These are phyloP conservation scores for Limnodromus scolopaceus DNA, from an alignment of 2,797 vertebrate species.

Conservation along the genomic window DNA sequence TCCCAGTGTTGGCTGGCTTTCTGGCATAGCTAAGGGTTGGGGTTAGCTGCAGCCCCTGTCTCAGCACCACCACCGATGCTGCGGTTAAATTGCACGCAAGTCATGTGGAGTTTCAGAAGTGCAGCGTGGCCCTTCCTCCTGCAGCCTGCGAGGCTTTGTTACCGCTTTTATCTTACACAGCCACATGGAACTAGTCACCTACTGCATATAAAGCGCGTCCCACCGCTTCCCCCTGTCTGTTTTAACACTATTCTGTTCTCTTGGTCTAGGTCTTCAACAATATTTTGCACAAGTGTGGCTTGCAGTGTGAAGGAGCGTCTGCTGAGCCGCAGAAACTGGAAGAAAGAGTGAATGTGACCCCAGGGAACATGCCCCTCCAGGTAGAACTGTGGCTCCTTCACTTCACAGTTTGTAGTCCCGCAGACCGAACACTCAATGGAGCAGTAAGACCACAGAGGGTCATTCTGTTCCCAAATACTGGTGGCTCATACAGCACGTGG, in stretches of 20 bases:
- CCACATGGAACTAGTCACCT: background rate
- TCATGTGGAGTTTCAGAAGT: background rate
- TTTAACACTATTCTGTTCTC: background rate
- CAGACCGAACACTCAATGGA: background rate
- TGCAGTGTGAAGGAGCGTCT: slow-evolving; percentile 83
- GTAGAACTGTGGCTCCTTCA: slow-evolving; percentile 61
- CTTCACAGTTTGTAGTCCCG: background rate
- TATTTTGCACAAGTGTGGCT: slow-evolving; percentile 87
- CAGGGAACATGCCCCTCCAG: slow-evolving; percentile 88
- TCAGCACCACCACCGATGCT: background rate
- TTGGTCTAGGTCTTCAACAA: slow-evolving; percentile 87
- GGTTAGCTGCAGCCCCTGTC: background rate
- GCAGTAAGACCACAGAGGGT: background rate
- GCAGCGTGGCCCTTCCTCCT: background rate
- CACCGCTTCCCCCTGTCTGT: background rate
- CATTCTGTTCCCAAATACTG: background rate
- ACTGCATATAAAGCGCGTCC: background rate
- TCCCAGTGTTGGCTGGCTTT: background rate
- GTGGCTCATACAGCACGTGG: background rate
- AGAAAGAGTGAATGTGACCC: slow-evolving; percentile 76
- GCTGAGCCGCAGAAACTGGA: slow-evolving; percentile 88
- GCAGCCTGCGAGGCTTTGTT: background rate
- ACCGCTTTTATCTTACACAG: background rate
- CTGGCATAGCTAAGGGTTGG: background rate
- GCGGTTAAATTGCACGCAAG: background rate